Conservation (phyloP, 2,113 vertebrate genomes). For the Chionomys nivalis region DNA sequence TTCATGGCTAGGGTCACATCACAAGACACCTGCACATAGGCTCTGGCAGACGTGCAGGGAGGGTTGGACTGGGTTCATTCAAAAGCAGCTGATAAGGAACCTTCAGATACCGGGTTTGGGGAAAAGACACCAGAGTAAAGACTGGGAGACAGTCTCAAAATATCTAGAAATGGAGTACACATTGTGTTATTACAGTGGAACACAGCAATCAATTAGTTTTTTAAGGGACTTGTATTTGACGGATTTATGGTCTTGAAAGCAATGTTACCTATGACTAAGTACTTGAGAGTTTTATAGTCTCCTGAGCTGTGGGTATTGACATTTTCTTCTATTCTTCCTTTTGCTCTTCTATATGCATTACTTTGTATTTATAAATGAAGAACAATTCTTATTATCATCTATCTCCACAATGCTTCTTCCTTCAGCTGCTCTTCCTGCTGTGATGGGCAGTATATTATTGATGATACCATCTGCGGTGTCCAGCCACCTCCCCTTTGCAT, state of each 20-base stretch:
- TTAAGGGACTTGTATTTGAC: not conserved
- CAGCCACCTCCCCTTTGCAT: not conserved
- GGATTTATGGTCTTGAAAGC: not conserved
- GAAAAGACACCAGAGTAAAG: too few relatives aligned
- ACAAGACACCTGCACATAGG: not conserved
- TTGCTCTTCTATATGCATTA: not conserved
- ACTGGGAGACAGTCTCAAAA: not conserved
- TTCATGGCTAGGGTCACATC: fast-evolving
- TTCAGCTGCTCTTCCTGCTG: fast-evolving
- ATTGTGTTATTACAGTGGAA: too few relatives aligned
- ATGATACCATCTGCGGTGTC: too few relatives aligned
- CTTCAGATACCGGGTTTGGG: too few relatives aligned
- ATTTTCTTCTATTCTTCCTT: not conserved
- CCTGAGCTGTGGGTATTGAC: not conserved
- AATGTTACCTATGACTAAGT: not conserved
- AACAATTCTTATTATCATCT: too few relatives aligned
- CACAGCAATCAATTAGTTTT: not conserved
- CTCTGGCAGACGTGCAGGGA: fast-evolving
- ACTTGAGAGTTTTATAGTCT: not conserved
- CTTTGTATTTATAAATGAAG: not conserved
- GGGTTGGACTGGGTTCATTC: fast-evolving
- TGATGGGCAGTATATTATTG: too few relatives aligned
- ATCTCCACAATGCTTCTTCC: not conserved
- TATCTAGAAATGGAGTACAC: not conserved
- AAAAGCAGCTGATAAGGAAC: not conserved